These are phyloP conservation scores for Ectropis grisescens DNA, from an alignment of 1,140 invertebrate genomes.

Conservation along the genomic window DNA sequence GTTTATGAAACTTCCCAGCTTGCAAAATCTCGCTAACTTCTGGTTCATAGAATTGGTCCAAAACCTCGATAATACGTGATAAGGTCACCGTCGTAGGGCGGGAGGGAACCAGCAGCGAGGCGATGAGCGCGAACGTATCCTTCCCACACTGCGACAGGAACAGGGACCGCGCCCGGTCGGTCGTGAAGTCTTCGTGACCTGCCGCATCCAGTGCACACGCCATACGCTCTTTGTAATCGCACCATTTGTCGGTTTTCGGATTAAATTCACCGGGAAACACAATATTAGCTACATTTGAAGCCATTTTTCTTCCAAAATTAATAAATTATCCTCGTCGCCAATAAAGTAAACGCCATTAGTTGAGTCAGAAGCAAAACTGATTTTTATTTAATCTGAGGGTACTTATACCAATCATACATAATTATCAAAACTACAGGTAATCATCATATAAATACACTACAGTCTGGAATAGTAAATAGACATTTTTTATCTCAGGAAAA, in stretches of 20 bases:
- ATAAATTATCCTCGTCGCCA: background rate
- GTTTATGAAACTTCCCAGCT: conserved; percentile 20
- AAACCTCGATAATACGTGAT: conserved; percentile 10
- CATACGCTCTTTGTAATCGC: conserved; percentile 18
- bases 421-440: too few relatives aligned
- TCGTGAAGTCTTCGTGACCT: conserved; percentile 1
- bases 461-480: too few relatives aligned
- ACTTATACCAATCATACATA: too few relatives aligned
- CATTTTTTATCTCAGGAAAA: too few relatives aligned
- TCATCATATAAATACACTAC: too few relatives aligned
- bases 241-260: conserved; percentile 13
- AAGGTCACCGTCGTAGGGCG: conserved; percentile 8
- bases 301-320: background rate
- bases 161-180: conserved; percentile 8
- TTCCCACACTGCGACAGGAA: conserved; percentile 20
- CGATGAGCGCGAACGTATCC: conserved; percentile 15
- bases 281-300: background rate
- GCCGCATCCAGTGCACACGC: conserved; percentile 13
- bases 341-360: background rate
- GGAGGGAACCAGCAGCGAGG: conserved; percentile 12
- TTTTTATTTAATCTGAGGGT: too few relatives aligned
- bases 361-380: too few relatives aligned
- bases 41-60: conserved; percentile 21
- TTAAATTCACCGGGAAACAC: background rate
- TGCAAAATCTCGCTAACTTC: conserved; percentile 21